phyloP scores from a whole-genome alignment of 2,113 vertebrate species.

The Apteryx owenii region DNA sequence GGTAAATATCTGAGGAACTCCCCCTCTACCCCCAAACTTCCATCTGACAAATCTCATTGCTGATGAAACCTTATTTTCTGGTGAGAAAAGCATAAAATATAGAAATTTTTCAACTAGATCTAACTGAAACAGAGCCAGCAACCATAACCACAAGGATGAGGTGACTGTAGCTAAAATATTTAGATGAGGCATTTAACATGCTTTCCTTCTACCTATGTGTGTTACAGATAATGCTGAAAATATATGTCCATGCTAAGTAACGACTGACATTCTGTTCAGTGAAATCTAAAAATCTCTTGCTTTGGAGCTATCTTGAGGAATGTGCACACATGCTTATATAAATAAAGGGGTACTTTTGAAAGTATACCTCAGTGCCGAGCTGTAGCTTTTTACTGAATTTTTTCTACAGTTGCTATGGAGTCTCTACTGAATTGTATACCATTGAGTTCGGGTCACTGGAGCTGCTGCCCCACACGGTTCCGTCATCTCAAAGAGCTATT shows the following conservation, averaged over 20 bases:
- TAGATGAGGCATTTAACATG: accelerated
- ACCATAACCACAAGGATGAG: not conserved
- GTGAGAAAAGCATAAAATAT: not conserved
- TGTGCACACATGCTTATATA: not conserved
- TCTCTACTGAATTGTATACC: not conserved
- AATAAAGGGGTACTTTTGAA: constrained; percentile 34
- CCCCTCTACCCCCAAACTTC: not conserved
- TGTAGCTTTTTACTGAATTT: not conserved
- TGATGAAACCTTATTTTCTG: not conserved
- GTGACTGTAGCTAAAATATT: not conserved
- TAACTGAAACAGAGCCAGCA: not conserved
- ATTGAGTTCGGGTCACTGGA: not conserved
- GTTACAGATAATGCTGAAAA: not conserved
- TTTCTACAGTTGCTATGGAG: constrained; percentile 39
- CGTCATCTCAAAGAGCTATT: constrained; percentile 59
- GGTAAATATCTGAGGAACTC: not conserved
- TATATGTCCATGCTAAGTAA: not conserved
- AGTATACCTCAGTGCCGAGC: not conserved
- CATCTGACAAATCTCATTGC: not conserved
- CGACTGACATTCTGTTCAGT: not conserved
- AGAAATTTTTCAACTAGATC: not conserved
- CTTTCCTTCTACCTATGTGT: not conserved
- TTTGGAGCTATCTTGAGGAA: not conserved
- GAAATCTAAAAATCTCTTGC: not conserved
- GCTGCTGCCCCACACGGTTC: not conserved